phyloP scores from a whole-genome alignment of 2,113 vertebrate genomes.

The Pterocles gutturalis region DNA sequence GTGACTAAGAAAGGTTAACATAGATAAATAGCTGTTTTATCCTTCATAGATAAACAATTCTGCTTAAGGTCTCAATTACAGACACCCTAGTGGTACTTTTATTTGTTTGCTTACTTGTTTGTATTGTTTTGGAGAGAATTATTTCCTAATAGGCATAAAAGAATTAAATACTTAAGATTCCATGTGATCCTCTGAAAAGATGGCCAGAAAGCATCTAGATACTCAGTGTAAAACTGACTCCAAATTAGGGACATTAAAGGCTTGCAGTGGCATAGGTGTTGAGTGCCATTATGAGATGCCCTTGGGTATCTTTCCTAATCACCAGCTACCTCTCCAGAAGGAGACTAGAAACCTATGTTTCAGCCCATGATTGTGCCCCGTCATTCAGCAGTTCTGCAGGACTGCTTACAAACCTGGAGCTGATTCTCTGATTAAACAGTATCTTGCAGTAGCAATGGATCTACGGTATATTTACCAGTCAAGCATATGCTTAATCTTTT shows the following conservation, averaged over 20 bases:
- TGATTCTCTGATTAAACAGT: background rate
- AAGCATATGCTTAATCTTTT: background rate
- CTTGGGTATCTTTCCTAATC: background rate
- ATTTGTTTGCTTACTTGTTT: background rate
- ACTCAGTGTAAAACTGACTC: background rate
- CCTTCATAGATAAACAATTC: conserved; percentile 6
- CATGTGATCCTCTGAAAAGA: background rate
- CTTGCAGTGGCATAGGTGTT: background rate
- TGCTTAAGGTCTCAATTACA: conserved; percentile 32
- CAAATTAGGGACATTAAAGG: background rate
- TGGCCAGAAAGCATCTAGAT: background rate
- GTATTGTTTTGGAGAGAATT: conserved; percentile 1
- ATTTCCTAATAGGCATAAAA: conserved; percentile 20
- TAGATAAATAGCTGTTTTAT: conserved; percentile 41
- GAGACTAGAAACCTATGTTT: background rate
- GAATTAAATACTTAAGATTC: background rate
- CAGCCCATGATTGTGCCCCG: accelerated
- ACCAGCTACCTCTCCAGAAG: background rate
- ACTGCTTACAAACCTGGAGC: background rate
- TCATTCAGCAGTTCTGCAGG: background rate
- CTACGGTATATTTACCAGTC: accelerated
- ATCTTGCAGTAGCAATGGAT: background rate
- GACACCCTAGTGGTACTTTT: background rate
- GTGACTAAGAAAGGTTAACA: conserved; percentile 54
- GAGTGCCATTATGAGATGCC: background rate